Base-by-base conservation (phyloP, 2,113 vertebrate species). In the Aspiorhynchus laticeps region DNA sequence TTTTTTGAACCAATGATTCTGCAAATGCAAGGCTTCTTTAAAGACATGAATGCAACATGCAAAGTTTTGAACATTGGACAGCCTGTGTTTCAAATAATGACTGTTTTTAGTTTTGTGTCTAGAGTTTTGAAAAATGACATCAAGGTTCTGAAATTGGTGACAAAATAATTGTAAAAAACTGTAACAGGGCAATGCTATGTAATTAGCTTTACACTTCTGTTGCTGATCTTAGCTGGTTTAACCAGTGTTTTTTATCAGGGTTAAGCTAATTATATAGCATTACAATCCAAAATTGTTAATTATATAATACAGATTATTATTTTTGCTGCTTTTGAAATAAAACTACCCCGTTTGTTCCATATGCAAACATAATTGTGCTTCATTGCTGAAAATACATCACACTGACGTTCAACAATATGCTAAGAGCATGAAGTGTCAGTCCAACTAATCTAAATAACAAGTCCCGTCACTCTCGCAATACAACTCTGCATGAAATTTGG, bases 401-500 rank as follows among this genome's bases (percentile, higher is more conserved):
- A 46, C 0, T 31, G 80, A 65, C 38, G 28, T 53, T 83, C 28
- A 36, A 69, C 28, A 71, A 43, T 24, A 71, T 21, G 81, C 81
- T 83, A 51, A 51, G n/a, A 83, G 81, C 81, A 48, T 48, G 5
- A 71, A 83, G 41, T 83, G 81, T 71, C 81, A 83, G 63, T 83
- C 56, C 61, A 46, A 82, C 12, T 19, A 82, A 82, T 67, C 38
- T 41, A 67, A 63, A 46, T 61, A 80, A 80, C 79, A 80, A 61
- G 61, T 26, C 15, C 26, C 26, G 43, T 83, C 63, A 83, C 26
- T 48, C 80, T 71, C 41, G 1, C 65, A 81, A 79, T 14, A 56
- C 28, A 46, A 71, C 78, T 81, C 65, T 63, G 80, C 31, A 86
- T 53, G 69, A 86, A 86, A 86, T 86, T 67, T 84, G 75, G 85